These are phyloP conservation scores for Caranx melampygus DNA, from an alignment of 2,113 vertebrate genomes.

Conservation along the genomic window DNA sequence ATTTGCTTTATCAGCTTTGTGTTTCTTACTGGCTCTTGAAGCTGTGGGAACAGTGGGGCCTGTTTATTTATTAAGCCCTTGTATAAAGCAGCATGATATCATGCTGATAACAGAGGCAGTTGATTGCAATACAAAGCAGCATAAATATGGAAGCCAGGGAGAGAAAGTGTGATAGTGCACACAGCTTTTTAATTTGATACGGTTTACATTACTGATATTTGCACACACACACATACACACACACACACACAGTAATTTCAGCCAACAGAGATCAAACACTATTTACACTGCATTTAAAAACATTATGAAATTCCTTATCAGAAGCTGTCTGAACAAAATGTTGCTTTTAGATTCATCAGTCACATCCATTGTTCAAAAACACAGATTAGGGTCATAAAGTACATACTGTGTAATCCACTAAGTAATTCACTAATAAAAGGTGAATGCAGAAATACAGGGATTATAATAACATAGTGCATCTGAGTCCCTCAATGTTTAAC, in stretches of 20 bases:
- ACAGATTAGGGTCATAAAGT: not conserved
- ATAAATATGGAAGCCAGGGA: not conserved
- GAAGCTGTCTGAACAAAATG: not conserved
- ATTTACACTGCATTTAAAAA: not conserved
- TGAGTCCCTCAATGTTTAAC: slow-evolving; percentile 4
- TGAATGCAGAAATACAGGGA: not conserved
- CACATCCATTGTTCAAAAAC: not conserved
- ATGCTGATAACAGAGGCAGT: slow-evolving; percentile 19
- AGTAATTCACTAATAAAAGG: not conserved
- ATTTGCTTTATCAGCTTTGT: slow-evolving; percentile 29
- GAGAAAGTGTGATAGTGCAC: not conserved
- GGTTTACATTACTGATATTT: slow-evolving; percentile 26
- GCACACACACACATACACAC: not conserved
- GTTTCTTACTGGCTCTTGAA: slow-evolving; percentile 24
- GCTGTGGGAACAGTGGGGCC: slow-evolving; percentile 29
- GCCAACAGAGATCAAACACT: not conserved
- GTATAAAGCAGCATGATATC: slow-evolving; percentile 20
- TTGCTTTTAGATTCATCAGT: not conserved
- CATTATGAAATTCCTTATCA: not conserved
- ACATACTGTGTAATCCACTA: not conserved
- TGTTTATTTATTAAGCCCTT: slow-evolving; percentile 35
- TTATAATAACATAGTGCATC: not conserved
- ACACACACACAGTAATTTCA: slow-evolving; percentile 2
- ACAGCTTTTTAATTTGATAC: not conserved
- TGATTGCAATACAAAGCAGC: not conserved